Conservation (phyloP, 1,140 invertebrate genomes). For the Ruditapes philippinarum region DNA sequence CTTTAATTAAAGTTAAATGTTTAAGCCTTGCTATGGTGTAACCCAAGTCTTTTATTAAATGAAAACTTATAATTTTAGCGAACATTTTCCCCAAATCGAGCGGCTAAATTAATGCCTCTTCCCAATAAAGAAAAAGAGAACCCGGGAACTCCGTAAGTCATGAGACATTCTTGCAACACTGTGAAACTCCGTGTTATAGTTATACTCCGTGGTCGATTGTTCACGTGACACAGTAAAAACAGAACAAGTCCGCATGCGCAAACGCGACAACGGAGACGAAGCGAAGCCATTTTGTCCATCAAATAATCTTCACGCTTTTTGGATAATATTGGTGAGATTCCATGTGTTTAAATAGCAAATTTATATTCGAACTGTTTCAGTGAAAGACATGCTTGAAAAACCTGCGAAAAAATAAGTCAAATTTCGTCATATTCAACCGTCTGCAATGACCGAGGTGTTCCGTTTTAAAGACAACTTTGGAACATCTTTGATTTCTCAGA, state of each 20-base stretch:
- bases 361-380: background rate
- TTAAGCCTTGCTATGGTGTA: too few relatives aligned
- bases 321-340: background rate
- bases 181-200: background rate
- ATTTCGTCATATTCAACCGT: background rate
- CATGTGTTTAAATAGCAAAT: background rate
- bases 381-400: background rate
- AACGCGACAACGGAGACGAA: background rate
- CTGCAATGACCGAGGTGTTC: slow-evolving; percentile 64
- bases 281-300: slow-evolving; percentile 21
- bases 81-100: too few relatives aligned
- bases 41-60: too few relatives aligned
- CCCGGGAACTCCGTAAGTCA: too few relatives aligned
- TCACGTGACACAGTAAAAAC: slow-evolving; percentile 5
- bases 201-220: background rate
- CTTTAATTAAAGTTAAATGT: too few relatives aligned
- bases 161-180: too few relatives aligned
- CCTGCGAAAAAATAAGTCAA: background rate
- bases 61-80: too few relatives aligned
- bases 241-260: slow-evolving; percentile 35
- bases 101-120: too few relatives aligned
- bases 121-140: too few relatives aligned
- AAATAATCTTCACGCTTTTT: background rate
- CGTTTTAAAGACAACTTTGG: slow-evolving; percentile 52
- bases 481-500: slow-evolving; percentile 63